Conservation (phyloP, 37 sponge, comb jelly and placozoan species). For the Geodia barretti region DNA sequence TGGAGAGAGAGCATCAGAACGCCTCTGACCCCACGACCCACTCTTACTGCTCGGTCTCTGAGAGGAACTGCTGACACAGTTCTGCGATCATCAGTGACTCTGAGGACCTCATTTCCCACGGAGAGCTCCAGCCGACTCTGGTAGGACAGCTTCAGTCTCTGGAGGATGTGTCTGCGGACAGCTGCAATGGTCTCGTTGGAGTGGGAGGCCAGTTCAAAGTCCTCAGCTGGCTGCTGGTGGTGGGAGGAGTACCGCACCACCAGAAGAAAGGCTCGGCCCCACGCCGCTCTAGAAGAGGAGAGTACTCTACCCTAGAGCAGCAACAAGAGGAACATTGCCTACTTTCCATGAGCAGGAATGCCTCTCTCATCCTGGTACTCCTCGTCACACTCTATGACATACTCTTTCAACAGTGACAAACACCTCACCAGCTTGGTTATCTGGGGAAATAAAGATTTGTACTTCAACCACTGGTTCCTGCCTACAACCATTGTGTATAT, state of each 20-base stretch:
- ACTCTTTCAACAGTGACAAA: conserved; percentile 83
- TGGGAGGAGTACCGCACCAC: conserved; percentile 47
- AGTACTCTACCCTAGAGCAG: background rate
- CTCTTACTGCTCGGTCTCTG: conserved; percentile 67
- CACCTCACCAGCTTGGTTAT: conserved; percentile 81
- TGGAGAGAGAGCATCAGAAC: background rate
- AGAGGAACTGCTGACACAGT: conserved; percentile 69
- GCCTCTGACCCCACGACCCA: background rate
- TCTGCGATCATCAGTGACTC: conserved; percentile 65
- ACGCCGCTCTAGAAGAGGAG: conserved; percentile 34
- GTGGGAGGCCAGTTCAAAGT: conserved; percentile 85
- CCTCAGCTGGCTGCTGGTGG: conserved; percentile 67
- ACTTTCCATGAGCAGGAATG: conserved; percentile 90
- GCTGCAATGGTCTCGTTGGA: conserved; percentile 81
- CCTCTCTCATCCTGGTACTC: conserved; percentile 81
- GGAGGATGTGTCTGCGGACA: conserved; percentile 78
- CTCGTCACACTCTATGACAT: conserved; percentile 81
- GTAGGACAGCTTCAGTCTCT: conserved; percentile 49
- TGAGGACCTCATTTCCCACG: conserved; percentile 74
- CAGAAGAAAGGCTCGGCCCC: conserved; percentile 64
- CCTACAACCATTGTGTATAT: background rate
- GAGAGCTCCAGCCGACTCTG: conserved; percentile 71
- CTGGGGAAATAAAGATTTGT: conserved; percentile 9
- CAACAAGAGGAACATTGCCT: conserved; percentile 7
- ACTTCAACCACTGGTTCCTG: background rate